A percentile compares a stretch with the other conserved stretches of the same genome.
These are phyloP conservation scores for Pseudococcus jackbeardsleyi DNA, from an alignment of 2,888 invertebrate genomes.

Conservation along the genomic window DNA sequence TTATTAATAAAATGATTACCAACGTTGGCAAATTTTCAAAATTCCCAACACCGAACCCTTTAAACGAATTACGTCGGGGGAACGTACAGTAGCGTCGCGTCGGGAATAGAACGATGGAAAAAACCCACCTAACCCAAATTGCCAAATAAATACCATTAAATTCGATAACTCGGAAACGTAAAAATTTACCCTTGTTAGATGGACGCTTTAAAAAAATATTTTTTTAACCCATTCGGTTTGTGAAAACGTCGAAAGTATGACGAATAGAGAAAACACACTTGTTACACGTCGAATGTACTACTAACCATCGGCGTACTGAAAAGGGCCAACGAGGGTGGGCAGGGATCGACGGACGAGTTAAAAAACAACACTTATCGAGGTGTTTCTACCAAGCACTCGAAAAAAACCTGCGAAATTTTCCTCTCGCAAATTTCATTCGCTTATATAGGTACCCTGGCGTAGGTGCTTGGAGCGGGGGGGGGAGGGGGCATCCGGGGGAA, in stretches of 20 bases:
- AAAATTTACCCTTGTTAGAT: conserved; percentile 23
- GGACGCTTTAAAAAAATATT: conserved; percentile 49
- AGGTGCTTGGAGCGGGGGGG: too few relatives aligned
- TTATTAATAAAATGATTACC: conserved; percentile 49
- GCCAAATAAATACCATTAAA: conserved; percentile 43
- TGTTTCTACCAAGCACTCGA: conserved; percentile 21
- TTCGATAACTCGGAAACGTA: neutral
- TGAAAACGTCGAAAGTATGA: conserved; percentile 32
- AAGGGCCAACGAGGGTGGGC: neutral
- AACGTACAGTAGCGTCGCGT: neutral
- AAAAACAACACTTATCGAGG: conserved; percentile 51
- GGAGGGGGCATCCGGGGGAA: neutral
- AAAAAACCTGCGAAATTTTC: conserved; percentile 21
- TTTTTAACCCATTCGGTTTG: conserved; percentile 24
- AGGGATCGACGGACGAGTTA: conserved; percentile 18
- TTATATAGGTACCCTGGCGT: neutral
- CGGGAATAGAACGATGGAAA: neutral
- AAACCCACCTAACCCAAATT: conserved; percentile 1
- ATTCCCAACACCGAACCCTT: conserved; percentile 1
- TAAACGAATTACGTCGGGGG: conserved; percentile 8
- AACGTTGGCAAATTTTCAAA: conserved; percentile 40
- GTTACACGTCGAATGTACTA: neutral
- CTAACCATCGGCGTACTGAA: neutral
- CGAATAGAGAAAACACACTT: conserved; percentile 31
- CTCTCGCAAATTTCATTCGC: conserved; percentile 20